phyloP scores from a whole-genome alignment of 1,140 invertebrate species.

The Cecropterus lyciades region DNA sequence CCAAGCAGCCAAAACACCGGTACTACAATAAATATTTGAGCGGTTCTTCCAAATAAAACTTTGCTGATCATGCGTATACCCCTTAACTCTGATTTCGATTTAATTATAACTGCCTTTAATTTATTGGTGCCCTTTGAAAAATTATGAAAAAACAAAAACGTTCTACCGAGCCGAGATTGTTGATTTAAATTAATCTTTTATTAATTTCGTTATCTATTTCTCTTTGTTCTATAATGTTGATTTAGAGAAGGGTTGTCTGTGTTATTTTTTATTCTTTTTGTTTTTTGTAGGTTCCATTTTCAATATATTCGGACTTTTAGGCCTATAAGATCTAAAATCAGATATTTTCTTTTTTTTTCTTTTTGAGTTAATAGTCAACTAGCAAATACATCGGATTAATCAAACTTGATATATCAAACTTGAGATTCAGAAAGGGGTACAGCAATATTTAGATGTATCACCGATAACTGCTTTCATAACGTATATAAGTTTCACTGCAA shows the following conservation, averaged over 20 bases:
- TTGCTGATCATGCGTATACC: neutral
- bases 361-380: too few species aligned
- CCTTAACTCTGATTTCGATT: constrained; percentile 12
- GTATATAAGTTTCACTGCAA: too few species aligned
- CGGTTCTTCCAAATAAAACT: neutral
- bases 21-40: too few species aligned
- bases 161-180: constrained; percentile 11
- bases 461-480: too few species aligned
- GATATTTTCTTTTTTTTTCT: too few species aligned
- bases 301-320: neutral
- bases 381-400: too few species aligned
- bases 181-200: constrained; percentile 29
- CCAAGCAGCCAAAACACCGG: too few species aligned
- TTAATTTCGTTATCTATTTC: constrained; percentile 19
- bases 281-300: neutral
- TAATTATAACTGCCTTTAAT: constrained; percentile 20
- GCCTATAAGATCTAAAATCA: too few species aligned
- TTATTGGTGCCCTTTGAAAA: constrained; percentile 12
- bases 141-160: constrained; percentile 8
- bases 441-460: too few species aligned
- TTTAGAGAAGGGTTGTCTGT: constrained; percentile 20
- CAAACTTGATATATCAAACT: too few species aligned
- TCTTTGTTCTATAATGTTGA: constrained; percentile 24
- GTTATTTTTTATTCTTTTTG: constrained; percentile 1
- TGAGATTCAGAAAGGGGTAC: too few species aligned